Conservation (phyloP, 2,797 vertebrate species). For the Molossus alvarezi region DNA sequence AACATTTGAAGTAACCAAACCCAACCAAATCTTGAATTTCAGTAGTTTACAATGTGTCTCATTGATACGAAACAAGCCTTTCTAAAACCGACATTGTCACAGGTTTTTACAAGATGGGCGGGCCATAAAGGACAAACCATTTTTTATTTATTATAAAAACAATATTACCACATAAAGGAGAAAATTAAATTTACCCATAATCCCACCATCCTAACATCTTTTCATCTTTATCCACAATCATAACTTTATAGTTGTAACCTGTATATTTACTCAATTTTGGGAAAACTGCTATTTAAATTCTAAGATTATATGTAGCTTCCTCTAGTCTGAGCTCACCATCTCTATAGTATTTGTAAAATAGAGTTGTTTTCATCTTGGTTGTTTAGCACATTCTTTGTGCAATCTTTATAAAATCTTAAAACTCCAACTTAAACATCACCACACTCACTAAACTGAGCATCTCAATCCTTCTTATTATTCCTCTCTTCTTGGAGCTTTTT, state of each 20-base stretch:
- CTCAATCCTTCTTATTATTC: background rate
- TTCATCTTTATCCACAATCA: constrained; percentile 44
- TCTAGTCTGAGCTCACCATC: background rate
- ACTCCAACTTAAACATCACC: background rate
- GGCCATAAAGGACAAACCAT: constrained; percentile 3
- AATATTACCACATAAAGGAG: background rate
- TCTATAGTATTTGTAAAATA: background rate
- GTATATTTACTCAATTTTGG: background rate
- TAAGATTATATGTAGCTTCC: constrained; percentile 2
- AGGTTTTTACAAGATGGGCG: rapidly evolving
- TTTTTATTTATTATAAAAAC: constrained; percentile 51
- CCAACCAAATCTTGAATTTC: constrained; percentile 37
- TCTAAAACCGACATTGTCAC: rapidly evolving
- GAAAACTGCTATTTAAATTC: background rate
- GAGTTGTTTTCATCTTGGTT: background rate
- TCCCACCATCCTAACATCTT: background rate
- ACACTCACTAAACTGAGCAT: background rate
- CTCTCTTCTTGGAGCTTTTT: background rate
- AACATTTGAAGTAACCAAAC: background rate
- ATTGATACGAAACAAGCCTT: background rate
- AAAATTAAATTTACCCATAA: background rate
- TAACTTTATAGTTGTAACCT: constrained; percentile 23
- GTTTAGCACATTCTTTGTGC: background rate
- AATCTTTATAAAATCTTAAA: constrained; percentile 55
- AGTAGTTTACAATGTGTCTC: background rate